Conservation (phyloP, 2,888 invertebrate species). For the Gasteruption jaculator region DNA sequence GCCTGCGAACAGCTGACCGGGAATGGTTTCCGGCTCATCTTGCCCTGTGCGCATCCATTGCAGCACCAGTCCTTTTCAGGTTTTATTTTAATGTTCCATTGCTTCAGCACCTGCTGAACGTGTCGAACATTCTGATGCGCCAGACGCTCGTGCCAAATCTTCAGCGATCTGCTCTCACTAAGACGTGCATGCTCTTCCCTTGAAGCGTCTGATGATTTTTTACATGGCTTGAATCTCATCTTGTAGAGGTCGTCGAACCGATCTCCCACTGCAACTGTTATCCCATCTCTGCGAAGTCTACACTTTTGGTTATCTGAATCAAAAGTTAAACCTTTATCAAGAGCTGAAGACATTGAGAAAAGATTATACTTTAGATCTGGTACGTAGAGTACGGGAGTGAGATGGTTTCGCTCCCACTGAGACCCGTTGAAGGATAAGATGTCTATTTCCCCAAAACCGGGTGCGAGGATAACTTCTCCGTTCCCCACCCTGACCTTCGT, state of each 20-base stretch:
- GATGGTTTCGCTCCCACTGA: slow-evolving; percentile 19
- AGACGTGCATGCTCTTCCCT: slow-evolving; percentile 9
- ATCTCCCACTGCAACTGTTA: slow-evolving; percentile 19
- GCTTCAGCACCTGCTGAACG: slow-evolving; percentile 17
- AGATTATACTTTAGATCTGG: slow-evolving; percentile 19
- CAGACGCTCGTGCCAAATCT: slow-evolving; percentile 20
- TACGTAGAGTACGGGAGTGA: slow-evolving; percentile 17
- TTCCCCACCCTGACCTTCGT: slow-evolving; percentile 15
- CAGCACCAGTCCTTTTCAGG: slow-evolving; percentile 15
- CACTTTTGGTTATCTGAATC: slow-evolving; percentile 15
- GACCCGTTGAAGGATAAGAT: slow-evolving; percentile 21
- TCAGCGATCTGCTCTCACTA: slow-evolving; percentile 6
- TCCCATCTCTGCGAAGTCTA: slow-evolving; percentile 1
- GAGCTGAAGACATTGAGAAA: slow-evolving; percentile 18
- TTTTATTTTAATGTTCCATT: slow-evolving; percentile 8
- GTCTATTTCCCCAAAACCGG: slow-evolving; percentile 23
- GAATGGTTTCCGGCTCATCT: slow-evolving; percentile 18
- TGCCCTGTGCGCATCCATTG: slow-evolving; percentile 18
- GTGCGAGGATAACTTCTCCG: slow-evolving; percentile 17
- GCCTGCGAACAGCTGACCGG: slow-evolving; percentile 12
- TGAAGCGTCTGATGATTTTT: neutral
- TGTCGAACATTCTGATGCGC: slow-evolving; percentile 17
- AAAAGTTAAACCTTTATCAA: slow-evolving; percentile 22
- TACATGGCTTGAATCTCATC: slow-evolving; percentile 15
- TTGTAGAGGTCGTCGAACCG: slow-evolving; percentile 17